phyloP scores from a whole-genome alignment of 2,888 invertebrate genomes.

The Cosmia pyralina region DNA sequence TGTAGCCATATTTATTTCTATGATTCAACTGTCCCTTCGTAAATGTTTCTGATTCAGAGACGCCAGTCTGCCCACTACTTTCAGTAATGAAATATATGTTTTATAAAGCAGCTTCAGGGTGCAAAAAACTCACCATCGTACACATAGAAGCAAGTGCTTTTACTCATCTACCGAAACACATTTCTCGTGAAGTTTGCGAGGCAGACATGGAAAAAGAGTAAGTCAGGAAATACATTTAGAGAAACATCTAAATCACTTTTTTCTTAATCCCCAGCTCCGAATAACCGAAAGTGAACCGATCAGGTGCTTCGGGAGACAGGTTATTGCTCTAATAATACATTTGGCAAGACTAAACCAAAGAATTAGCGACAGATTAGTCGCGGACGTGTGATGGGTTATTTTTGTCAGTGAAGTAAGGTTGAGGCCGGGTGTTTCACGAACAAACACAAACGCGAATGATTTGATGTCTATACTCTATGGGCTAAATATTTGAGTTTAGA shows the following conservation, averaged over 20 bases:
- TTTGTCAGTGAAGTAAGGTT: constrained; percentile 77
- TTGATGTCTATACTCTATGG: constrained; percentile 18
- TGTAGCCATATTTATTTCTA: too few relatives aligned
- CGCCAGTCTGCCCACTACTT: not conserved
- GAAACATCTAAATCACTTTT: not conserved
- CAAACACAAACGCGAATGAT: constrained; percentile 49
- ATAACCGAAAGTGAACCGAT: constrained; percentile 44
- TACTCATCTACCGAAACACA: not conserved
- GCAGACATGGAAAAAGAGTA: not conserved
- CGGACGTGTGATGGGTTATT: constrained; percentile 76
- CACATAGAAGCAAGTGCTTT: not conserved
- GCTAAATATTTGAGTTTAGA: constrained; percentile 19
- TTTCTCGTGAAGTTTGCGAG: not conserved
- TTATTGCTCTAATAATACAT: constrained; percentile 73
- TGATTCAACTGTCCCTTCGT: not conserved
- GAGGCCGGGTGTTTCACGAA: constrained; percentile 71
- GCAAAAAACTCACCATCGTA: not conserved
- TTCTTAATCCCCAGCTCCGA: constrained; percentile 7
- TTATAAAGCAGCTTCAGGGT: not conserved
- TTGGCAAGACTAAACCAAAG: constrained; percentile 76
- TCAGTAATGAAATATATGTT: constrained; percentile 1
- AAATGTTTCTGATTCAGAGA: not conserved
- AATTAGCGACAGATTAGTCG: constrained; percentile 75
- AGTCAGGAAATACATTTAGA: not conserved
- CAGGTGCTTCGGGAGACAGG: constrained; percentile 62